Evolutionary conservation across 2,888 invertebrate species (phyloP).

Genomic region (Callosobruchus maculatus): DNA sequence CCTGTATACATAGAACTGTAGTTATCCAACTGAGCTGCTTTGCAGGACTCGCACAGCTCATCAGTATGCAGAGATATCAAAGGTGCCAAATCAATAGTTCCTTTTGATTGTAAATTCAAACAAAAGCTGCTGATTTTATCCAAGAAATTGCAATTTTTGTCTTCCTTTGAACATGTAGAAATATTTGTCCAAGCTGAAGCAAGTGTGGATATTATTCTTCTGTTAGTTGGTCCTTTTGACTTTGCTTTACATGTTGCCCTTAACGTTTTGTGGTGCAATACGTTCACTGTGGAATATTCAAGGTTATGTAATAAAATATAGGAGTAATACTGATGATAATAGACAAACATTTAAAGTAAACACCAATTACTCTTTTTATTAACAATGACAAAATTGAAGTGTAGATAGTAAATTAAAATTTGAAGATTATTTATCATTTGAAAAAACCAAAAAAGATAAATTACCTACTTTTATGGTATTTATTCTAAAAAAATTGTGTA

Average conservation of each 20-base stretch:
- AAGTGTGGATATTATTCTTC: constrained; percentile 13
- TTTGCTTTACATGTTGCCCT: constrained; percentile 22
- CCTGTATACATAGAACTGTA: constrained; percentile 11
- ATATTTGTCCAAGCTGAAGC: constrained; percentile 18
- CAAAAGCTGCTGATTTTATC: background rate
- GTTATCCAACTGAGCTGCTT: background rate
- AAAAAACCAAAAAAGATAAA: too few species aligned
- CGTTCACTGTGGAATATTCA: constrained; percentile 25
- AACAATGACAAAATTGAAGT: too few species aligned
- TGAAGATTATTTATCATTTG: too few species aligned
- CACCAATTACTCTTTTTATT: too few species aligned
- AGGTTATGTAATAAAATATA: too few species aligned
- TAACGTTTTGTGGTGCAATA: constrained; percentile 25
- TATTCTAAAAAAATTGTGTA: too few species aligned
- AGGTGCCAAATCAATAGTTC: background rate
- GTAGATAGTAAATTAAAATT: too few species aligned
- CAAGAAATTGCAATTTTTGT: background rate
- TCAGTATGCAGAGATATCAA: background rate
- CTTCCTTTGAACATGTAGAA: constrained; percentile 15
- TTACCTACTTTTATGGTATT: too few species aligned
- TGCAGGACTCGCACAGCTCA: background rate
- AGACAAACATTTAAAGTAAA: too few species aligned
- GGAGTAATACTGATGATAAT: too few species aligned
- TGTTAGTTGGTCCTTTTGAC: constrained; percentile 7
- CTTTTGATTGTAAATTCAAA: background rate